phyloP scores from a whole-genome alignment of 2,888 invertebrate species.

The Diabrotica balteata region DNA sequence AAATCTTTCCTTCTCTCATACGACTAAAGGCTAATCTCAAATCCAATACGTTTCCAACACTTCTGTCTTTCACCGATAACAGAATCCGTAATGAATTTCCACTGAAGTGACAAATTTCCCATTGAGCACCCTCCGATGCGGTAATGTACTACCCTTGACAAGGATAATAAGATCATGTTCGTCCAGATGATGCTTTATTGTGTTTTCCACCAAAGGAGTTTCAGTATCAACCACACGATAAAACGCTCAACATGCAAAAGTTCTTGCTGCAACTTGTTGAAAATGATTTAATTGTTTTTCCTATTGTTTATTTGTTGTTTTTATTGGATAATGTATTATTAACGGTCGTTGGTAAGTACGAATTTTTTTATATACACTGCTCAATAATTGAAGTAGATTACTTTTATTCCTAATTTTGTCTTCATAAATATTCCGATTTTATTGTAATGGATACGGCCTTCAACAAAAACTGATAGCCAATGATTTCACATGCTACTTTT shows the following conservation, averaged over 20 bases:
- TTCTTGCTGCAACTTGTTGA: constrained; percentile 24
- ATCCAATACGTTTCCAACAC: neutral
- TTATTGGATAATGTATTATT: constrained; percentile 86
- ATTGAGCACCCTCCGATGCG: constrained; percentile 36
- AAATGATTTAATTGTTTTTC: constrained; percentile 58
- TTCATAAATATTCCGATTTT: too few species aligned
- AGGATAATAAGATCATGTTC: constrained; percentile 38
- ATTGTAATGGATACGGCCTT: too few species aligned
- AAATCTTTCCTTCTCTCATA: too few species aligned
- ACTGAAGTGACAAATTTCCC: constrained; percentile 44
- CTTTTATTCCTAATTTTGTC: too few species aligned
- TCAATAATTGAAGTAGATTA: too few species aligned
- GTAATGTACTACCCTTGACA: constrained; percentile 38
- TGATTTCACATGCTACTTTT: too few species aligned
- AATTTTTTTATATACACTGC: neutral
- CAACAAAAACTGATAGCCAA: too few species aligned
- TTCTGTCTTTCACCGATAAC: constrained; percentile 44
- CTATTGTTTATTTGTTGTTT: constrained; percentile 76
- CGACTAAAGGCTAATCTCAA: too few species aligned
- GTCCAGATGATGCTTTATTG: constrained; percentile 41
- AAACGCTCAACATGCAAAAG: constrained; percentile 29
- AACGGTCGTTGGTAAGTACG: constrained; percentile 83
- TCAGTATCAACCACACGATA: constrained; percentile 27
- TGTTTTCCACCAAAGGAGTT: constrained; percentile 21
- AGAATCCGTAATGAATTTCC: constrained; percentile 40